phyloP scores from a whole-genome alignment of 2,797 vertebrate species.

The Artibeus lituratus region DNA sequence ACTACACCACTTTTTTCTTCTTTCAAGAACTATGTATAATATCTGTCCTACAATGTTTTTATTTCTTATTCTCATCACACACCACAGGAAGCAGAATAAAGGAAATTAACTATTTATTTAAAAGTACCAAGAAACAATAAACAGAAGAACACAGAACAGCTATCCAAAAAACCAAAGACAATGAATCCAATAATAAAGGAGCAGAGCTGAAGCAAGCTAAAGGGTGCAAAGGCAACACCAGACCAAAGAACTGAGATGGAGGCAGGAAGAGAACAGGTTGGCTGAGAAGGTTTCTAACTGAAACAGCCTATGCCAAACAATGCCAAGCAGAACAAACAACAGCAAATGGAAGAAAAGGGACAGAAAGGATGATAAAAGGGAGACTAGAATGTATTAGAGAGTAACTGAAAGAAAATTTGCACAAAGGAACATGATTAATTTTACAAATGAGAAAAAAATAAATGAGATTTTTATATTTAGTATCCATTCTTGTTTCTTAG shows the following conservation, averaged over 20 bases:
- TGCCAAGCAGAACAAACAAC: background rate
- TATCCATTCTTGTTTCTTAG: background rate
- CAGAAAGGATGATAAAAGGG: background rate
- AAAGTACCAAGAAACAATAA: slow-evolving; percentile 37
- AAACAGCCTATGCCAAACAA: background rate
- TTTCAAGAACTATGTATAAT: background rate
- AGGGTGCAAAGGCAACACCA: background rate
- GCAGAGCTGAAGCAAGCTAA: background rate
- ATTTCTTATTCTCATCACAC: background rate
- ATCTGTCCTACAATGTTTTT: background rate
- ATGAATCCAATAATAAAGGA: slow-evolving; percentile 11
- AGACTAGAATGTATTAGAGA: background rate
- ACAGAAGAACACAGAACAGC: background rate
- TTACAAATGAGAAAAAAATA: background rate
- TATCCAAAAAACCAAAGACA: slow-evolving; percentile 12
- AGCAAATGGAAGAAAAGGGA: background rate
- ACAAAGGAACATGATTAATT: background rate
- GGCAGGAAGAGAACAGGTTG: background rate
- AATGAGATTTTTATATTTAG: background rate
- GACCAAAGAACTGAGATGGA: background rate
- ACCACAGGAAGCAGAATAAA: background rate
- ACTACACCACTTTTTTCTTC: background rate
- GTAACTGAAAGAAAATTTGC: background rate
- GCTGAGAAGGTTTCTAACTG: background rate
- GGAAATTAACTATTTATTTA: slow-evolving; percentile 33